These are phyloP conservation scores for Mareca penelope DNA, from an alignment of 2,797 vertebrate species.

Conservation along the genomic window DNA sequence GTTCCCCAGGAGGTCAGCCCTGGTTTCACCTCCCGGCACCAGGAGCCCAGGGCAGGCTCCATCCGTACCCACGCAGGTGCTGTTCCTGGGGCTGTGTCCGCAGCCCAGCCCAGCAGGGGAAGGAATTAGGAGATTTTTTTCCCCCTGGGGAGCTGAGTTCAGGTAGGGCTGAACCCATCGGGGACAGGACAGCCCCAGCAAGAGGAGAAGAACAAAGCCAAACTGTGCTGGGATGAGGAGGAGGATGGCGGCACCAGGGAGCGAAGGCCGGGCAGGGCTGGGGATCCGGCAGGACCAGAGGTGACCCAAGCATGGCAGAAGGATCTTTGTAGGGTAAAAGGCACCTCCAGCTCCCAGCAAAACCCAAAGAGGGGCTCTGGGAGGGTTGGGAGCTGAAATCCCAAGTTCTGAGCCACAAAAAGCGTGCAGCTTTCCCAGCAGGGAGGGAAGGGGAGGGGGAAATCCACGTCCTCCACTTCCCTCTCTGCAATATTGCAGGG, in stretches of 20 bases:
- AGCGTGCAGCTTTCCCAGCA: rapidly evolving
- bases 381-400: not conserved
- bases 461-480: not conserved
- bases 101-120: not conserved
- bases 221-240: not conserved
- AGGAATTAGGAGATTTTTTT: not conserved
- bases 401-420: rapidly evolving
- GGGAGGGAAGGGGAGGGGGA: rapidly evolving
- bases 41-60: not conserved
- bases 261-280: not conserved
- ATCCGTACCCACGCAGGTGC: not conserved
- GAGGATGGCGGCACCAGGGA: not conserved
- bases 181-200: not conserved
- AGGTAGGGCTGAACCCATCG: not conserved
- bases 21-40: not conserved
- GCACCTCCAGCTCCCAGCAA: not conserved
- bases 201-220: no score
- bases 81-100: not conserved
- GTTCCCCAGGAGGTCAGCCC: not conserved
- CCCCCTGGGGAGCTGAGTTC: not conserved
- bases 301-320: not conserved
- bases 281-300: not conserved
- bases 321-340: not conserved
- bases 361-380: rapidly evolving
- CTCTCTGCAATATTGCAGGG: not conserved